Percentiles rank a stretch among this genome's conserved stretches.
Conservation (phyloP, 2,113 vertebrate genomes). For the Cyprinus carpio region DNA sequence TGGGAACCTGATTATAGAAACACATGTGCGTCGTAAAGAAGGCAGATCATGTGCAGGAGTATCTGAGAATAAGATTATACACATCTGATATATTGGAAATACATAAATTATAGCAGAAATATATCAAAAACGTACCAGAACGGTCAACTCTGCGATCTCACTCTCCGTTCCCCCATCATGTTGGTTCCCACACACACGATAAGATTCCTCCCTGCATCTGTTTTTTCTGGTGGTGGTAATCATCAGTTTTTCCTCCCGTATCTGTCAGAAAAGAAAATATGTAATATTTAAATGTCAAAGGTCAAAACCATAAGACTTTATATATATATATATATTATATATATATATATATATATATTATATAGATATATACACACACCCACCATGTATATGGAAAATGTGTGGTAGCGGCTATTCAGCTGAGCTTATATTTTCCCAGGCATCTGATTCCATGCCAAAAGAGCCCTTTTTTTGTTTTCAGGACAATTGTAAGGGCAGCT, state of each 20-base stretch:
- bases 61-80: background rate
- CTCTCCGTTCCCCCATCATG: slow-evolving; percentile 99
- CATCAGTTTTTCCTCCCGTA: slow-evolving; percentile 97
- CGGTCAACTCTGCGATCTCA: slow-evolving; percentile 94
- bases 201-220: slow-evolving; percentile 97
- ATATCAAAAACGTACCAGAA: slow-evolving; percentile 77
- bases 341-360: too few relatives aligned
- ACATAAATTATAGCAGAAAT: background rate
- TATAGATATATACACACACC: too few relatives aligned
- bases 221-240: slow-evolving; percentile 97
- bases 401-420: slow-evolving; percentile 59
- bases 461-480: slow-evolving; percentile 70
- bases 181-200: slow-evolving; percentile 96
- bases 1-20: slow-evolving; percentile 14
- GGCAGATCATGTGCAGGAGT: background rate
- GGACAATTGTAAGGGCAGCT: slow-evolving; percentile 65
- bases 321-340: too few relatives aligned
- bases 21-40: slow-evolving; percentile 12
- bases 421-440: slow-evolving; percentile 72
- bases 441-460: slow-evolving; percentile 76
- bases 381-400: background rate
- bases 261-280: slow-evolving; percentile 74
- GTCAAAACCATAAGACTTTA: too few relatives aligned
- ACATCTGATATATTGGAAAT: background rate
- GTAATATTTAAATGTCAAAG: background rate